These are phyloP conservation scores for Marronus borbonicus DNA, from an alignment of 2,888 invertebrate genomes.

Conservation along the genomic window DNA sequence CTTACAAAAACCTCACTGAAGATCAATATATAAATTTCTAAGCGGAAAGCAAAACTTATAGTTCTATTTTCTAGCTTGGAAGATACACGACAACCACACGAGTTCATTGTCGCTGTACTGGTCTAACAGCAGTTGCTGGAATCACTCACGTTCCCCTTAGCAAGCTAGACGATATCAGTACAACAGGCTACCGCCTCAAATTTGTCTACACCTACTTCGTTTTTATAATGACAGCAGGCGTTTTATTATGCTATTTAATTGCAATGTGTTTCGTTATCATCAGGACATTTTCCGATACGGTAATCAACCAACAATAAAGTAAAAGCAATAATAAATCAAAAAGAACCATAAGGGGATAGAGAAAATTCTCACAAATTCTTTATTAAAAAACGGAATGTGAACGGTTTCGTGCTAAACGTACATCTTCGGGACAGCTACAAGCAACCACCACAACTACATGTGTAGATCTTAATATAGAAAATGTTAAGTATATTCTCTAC, in stretches of 20 bases:
- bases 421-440: too few relatives aligned
- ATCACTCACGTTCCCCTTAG: conserved; percentile 9
- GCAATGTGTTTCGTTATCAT: conserved; percentile 35
- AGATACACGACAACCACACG: conserved; percentile 2
- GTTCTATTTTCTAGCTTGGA: conserved; percentile 35
- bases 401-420: too few relatives aligned
- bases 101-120: conserved; percentile 39
- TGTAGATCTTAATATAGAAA: too few relatives aligned
- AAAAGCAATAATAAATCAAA: neutral
- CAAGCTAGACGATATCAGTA: conserved; percentile 25
- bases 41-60: too few relatives aligned
- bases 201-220: conserved; percentile 30
- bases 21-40: too few relatives aligned
- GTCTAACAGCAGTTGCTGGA: conserved; percentile 33
- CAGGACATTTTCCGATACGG: neutral
- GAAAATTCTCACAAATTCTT: too few relatives aligned
- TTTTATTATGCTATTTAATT: conserved; percentile 32
- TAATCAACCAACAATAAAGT: neutral
- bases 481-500: too few relatives aligned
- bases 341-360: too few relatives aligned
- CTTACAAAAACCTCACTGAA: too few relatives aligned
- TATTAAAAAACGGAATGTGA: too few relatives aligned
- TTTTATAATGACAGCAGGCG: conserved; percentile 8
- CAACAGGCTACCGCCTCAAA: conserved; percentile 11
- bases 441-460: too few relatives aligned